Percentiles rank a stretch among this genome's conserved stretches.
Evolutionary conservation across 2,797 vertebrate genomes (phyloP).

Genomic region (Lophius americanus): DNA sequence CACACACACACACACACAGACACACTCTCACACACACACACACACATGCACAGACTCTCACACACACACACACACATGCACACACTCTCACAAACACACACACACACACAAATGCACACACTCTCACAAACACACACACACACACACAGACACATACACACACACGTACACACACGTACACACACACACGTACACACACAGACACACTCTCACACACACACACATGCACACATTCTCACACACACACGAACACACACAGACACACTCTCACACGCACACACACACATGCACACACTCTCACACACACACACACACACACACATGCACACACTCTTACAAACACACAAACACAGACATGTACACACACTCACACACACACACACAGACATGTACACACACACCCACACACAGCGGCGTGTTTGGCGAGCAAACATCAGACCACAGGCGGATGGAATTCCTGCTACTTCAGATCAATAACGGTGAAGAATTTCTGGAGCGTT

Average conservation of each 20-base stretch:
- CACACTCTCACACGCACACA: neutral
- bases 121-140: slow-evolving; percentile 6
- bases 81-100: too few species aligned
- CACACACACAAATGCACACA: neutral
- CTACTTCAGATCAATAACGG: slow-evolving; percentile 68
- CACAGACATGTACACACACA: slow-evolving; percentile 23
- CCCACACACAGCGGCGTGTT: neutral
- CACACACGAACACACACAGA: too few species aligned
- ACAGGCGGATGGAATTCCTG: slow-evolving; percentile 57
- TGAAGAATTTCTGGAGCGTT: slow-evolving; percentile 65
- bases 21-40: too few species aligned
- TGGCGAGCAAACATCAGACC: slow-evolving; percentile 54
- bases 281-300: slow-evolving; percentile 24
- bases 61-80: too few species aligned
- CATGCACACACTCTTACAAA: too few species aligned
- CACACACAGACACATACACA: neutral
- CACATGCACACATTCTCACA: too few species aligned
- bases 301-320: neutral
- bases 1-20: slow-evolving; percentile 11
- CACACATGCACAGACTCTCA: too few species aligned
- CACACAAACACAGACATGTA: too few species aligned
- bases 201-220: too few species aligned
- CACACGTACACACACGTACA: too few species aligned
- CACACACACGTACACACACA: too few species aligned
- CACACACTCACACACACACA: neutral